These are phyloP conservation scores for Halichoeres trimaculatus DNA, from an alignment of 2,113 vertebrate genomes.

Conservation along the genomic window DNA sequence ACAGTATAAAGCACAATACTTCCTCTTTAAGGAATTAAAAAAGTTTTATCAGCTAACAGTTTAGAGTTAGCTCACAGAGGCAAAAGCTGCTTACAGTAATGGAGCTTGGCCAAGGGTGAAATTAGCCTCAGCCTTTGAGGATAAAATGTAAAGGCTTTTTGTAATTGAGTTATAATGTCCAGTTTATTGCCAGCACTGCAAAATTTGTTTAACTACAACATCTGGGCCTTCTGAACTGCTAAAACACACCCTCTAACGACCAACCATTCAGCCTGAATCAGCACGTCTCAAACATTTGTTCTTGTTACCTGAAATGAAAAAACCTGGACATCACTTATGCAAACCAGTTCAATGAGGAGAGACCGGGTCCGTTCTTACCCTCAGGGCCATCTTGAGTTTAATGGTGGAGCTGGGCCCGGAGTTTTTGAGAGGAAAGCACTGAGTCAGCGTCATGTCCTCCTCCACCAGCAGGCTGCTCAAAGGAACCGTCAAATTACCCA, in stretches of 20 bases:
- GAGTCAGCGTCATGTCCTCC: constrained; percentile 90
- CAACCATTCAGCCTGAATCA: constrained; percentile 1
- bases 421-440: constrained; percentile 91
- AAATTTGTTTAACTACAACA: not conserved
- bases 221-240: not conserved
- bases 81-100: not conserved
- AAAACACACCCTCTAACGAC: too few relatives aligned
- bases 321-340: not conserved
- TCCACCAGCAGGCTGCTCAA: constrained; percentile 87
- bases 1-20: too few relatives aligned
- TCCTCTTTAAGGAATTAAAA: too few relatives aligned
- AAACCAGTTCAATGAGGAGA: not conserved
- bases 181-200: not conserved
- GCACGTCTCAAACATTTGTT: constrained; percentile 12
- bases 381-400: constrained; percentile 94
- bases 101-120: not conserved
- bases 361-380: constrained; percentile 78
- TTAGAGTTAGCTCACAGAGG: not conserved
- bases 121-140: constrained; percentile 1
- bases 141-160: not conserved
- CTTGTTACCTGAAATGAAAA: constrained; percentile 10
- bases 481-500: constrained; percentile 90
- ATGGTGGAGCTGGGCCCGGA: constrained; percentile 94
- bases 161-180: not conserved
- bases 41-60: not conserved